A percentile compares a stretch with the other conserved stretches of the same genome.
Conservation (phyloP, 2,797 vertebrate species). For the Sebastiscus albofasciatus region DNA sequence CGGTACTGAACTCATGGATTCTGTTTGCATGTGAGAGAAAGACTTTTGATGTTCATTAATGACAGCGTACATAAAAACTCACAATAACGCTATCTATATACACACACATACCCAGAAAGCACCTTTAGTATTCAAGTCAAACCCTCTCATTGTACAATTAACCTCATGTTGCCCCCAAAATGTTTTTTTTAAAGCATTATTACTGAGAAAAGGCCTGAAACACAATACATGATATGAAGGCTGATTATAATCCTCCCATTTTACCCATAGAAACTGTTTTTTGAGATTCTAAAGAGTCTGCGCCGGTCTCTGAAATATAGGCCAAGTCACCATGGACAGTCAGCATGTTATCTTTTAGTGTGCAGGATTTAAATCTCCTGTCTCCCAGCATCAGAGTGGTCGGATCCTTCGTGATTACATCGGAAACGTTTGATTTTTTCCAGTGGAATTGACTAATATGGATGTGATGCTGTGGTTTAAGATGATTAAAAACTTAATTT, state of each 20-base stretch:
- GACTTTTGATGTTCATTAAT: conserved; percentile 28
- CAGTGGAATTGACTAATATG: neutral
- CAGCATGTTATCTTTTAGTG: neutral
- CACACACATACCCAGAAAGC: neutral
- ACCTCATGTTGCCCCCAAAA: neutral
- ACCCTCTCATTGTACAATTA: neutral
- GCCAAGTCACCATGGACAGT: conserved; percentile 13
- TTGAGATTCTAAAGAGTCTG: neutral
- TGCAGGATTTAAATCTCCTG: conserved; percentile 16
- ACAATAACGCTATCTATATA: neutral
- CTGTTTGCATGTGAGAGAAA: neutral
- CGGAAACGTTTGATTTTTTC: neutral
- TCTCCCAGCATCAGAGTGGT: conserved; percentile 2
- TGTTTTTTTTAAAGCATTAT: neutral
- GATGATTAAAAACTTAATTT: neutral
- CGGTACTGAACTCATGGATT: neutral
- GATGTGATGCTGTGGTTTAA: conserved; percentile 13
- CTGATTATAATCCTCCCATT: neutral
- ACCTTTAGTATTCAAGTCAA: neutral
- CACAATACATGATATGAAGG: neutral
- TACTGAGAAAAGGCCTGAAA: neutral
- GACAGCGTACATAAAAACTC: neutral
- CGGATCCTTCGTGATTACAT: neutral
- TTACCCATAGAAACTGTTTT: neutral
- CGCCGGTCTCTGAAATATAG: conserved; percentile 13